Conservation (phyloP, 2,113 vertebrate species). For the Notothenia coriiceps region DNA sequence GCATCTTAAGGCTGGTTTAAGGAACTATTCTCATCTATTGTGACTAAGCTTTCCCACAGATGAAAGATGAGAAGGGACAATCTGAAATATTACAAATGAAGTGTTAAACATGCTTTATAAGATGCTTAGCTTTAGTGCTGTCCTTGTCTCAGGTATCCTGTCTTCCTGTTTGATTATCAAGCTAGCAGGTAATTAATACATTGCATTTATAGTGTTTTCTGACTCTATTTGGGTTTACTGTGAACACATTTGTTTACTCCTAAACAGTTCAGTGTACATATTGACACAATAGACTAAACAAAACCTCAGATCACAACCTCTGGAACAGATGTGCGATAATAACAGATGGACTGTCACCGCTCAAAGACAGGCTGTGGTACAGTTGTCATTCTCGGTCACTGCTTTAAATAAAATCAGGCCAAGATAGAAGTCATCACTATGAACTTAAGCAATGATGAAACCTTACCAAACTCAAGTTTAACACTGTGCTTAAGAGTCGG, state of each 20-base stretch:
- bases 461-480: slow-evolving; percentile 31
- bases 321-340: slow-evolving; percentile 26
- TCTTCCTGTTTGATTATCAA: slow-evolving; percentile 6
- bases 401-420: slow-evolving; percentile 22
- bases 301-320: slow-evolving; percentile 7
- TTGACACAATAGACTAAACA: slow-evolving; percentile 6
- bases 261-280: neutral
- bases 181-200: neutral
- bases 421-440: slow-evolving; percentile 27
- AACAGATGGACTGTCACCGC: neutral
- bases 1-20: slow-evolving; percentile 59
- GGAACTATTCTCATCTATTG: slow-evolving; percentile 47
- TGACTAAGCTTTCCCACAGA: slow-evolving; percentile 68
- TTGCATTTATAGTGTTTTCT: neutral
- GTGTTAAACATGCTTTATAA: slow-evolving; percentile 10
- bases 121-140: neutral
- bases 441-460: slow-evolving; percentile 8
- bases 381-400: slow-evolving; percentile 3
- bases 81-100: slow-evolving; percentile 1
- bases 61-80: slow-evolving; percentile 24
- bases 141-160: neutral
- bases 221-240: neutral
- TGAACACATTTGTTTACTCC: neutral
- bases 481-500: neutral
- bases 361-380: neutral